Conservation (phyloP, 2,113 vertebrate genomes). For the Sinocyclocheilus maitianheensis region DNA sequence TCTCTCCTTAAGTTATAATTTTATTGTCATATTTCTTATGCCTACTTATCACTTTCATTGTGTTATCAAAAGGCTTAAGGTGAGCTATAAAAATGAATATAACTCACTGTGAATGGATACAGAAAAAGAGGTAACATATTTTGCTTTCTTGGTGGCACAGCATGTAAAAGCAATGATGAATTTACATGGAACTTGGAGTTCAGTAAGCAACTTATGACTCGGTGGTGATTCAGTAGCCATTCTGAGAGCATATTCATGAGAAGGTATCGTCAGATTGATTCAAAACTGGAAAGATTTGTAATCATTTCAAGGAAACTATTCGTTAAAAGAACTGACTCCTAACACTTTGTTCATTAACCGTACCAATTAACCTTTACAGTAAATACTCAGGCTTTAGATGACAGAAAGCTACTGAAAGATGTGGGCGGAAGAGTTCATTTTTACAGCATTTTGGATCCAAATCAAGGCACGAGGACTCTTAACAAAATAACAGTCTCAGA, state of each 20-base stretch:
- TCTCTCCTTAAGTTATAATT: neutral
- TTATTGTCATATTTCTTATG: neutral
- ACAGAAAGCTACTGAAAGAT: slow-evolving; percentile 9
- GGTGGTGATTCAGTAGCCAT: neutral
- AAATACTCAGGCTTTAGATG: neutral
- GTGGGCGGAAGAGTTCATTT: slow-evolving; percentile 31
- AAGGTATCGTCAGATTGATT: neutral
- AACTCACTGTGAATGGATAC: neutral
- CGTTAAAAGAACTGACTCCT: neutral
- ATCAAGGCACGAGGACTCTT: slow-evolving; percentile 3
- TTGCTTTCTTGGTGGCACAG: neutral
- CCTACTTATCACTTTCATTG: neutral
- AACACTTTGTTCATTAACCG: neutral
- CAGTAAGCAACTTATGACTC: neutral
- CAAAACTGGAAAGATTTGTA: too few relatives aligned
- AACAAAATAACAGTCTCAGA: neutral
- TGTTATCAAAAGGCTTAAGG: neutral
- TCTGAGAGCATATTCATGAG: neutral
- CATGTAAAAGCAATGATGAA: neutral
- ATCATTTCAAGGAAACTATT: neutral
- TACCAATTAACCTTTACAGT: neutral
- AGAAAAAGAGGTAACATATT: too few relatives aligned
- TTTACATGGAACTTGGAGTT: neutral
- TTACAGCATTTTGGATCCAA: slow-evolving; percentile 13
- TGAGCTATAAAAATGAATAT: neutral